Percentiles rank a stretch among this genome's conserved stretches.
phyloP scores from a whole-genome alignment of 2,113 vertebrate species.

The Irena cyanogastra region DNA sequence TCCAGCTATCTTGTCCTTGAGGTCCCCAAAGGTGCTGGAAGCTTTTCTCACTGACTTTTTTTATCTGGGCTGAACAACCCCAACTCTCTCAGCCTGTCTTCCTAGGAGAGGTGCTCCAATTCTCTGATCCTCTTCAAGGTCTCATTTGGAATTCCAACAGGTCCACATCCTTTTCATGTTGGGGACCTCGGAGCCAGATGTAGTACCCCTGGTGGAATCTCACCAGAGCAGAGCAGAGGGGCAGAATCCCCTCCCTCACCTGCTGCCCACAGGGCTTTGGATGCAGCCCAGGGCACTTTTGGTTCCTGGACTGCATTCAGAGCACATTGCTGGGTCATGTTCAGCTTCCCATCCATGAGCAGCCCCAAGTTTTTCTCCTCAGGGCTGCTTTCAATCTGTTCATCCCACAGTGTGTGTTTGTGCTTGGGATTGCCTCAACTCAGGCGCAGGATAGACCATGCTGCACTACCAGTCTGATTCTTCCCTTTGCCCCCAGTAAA shows the following conservation, averaged over 20 bases:
- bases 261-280: neutral
- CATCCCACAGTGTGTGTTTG: neutral
- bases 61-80: neutral
- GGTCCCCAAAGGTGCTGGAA: neutral
- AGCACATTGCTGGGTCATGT: neutral
- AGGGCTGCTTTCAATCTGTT: neutral
- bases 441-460: neutral
- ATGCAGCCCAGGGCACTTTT: accelerated
- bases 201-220: neutral
- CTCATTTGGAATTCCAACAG: neutral
- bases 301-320: neutral
- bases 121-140: neutral
- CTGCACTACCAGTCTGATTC: neutral
- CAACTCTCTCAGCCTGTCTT: neutral
- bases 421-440: neutral
- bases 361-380: neutral
- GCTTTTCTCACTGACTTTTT: neutral
- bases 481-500: neutral
- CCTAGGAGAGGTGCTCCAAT: neutral
- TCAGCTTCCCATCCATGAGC: neutral
- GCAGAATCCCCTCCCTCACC: neutral
- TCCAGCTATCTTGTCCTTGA: neutral
- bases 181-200: neutral
- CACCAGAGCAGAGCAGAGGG: neutral
- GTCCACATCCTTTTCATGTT: neutral